Conservation (phyloP, 2,113 vertebrate species). For the Nothoprocta perdicaria region DNA sequence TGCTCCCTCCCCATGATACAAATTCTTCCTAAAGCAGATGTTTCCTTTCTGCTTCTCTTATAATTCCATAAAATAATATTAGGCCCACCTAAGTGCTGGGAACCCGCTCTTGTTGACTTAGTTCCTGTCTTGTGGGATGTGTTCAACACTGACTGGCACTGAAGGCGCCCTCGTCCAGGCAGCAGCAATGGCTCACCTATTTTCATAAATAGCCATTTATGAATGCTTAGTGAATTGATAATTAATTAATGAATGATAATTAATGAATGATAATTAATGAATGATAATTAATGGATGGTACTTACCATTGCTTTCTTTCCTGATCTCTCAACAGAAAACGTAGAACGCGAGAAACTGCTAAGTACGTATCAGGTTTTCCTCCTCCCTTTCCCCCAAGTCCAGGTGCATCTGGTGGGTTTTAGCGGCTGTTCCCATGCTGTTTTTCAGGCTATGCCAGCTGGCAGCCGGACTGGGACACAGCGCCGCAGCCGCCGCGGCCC, state of each 20-base stretch:
- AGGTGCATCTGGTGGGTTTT: not conserved
- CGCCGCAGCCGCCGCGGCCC: not conserved
- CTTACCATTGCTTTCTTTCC: constrained; percentile 32
- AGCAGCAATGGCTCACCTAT: not conserved
- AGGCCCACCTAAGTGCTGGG: rapidly evolving
- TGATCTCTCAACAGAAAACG: constrained; percentile 73
- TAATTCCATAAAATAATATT: not conserved
- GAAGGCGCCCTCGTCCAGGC: not conserved
- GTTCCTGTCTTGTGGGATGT: not conserved
- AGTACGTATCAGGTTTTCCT: constrained; percentile 70
- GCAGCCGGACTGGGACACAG: constrained; percentile 69
- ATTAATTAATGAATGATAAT: too few relatives aligned
- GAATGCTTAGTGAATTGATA: not conserved
- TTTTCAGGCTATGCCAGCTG: constrained; percentile 66
- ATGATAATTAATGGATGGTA: not conserved
- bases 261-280: too few relatives aligned
- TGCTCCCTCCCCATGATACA: not conserved
- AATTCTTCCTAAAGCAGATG: not conserved
- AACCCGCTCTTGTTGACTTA: not conserved
- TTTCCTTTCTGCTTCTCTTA: not conserved
- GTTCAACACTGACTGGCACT: not conserved
- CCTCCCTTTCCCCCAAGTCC: not conserved
- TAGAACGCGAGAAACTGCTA: constrained; percentile 61
- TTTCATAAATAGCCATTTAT: not conserved
- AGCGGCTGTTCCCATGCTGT: not conserved